Percentiles rank a stretch among this genome's conserved stretches.
These are phyloP conservation scores for Piliocolobus tephrosceles DNA, from an alignment of 2,113 vertebrate species.

Conservation along the genomic window DNA sequence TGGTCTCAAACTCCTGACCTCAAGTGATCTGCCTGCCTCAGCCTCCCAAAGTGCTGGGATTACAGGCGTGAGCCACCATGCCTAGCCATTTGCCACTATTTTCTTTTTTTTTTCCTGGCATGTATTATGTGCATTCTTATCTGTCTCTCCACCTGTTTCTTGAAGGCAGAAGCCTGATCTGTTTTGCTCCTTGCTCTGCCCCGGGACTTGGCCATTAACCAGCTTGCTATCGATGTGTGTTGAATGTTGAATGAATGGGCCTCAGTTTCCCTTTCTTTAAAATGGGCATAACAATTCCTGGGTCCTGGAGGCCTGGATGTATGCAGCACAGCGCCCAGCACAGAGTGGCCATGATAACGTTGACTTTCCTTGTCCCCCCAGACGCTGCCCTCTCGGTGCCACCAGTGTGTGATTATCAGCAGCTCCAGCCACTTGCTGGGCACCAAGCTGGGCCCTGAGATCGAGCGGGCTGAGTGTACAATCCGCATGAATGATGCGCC, in stretches of 20 bases:
- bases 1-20: too few relatives aligned
- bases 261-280: neutral
- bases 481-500: slow-evolving; percentile 99
- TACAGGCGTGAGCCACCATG: too few relatives aligned
- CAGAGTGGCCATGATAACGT: neutral
- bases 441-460: slow-evolving; percentile 87
- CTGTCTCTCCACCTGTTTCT: neutral
- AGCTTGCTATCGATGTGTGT: neutral
- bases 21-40: too few relatives aligned
- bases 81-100: neutral
- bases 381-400: slow-evolving; percentile 91
- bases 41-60: too few relatives aligned
- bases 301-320: neutral
- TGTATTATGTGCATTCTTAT: neutral
- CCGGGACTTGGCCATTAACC: neutral
- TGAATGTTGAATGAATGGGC: neutral
- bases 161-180: neutral
- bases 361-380: slow-evolving; percentile 73
- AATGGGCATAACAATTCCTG: neutral
- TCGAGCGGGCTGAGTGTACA: slow-evolving; percentile 91
- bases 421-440: slow-evolving; percentile 97
- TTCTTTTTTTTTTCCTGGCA: neutral
- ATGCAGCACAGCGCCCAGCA: neutral
- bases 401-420: slow-evolving; percentile 93
- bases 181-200: neutral